These are phyloP conservation scores for Gymnobelideus leadbeateri DNA, from an alignment of 2,113 vertebrate species.

Conservation along the genomic window DNA sequence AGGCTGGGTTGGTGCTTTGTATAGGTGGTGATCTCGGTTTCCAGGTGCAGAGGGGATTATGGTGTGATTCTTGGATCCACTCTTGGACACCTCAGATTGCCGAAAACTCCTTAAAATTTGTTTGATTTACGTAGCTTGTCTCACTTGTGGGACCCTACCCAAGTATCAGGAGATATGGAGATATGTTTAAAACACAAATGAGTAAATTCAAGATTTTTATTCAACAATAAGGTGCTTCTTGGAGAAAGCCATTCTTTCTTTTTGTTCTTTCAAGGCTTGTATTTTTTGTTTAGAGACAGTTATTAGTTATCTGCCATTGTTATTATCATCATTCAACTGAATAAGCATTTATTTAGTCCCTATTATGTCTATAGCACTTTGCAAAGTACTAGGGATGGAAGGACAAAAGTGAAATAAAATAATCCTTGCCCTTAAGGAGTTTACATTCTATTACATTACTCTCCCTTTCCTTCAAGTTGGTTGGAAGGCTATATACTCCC, in stretches of 20 bases:
- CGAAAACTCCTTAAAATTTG: slow-evolving; percentile 33
- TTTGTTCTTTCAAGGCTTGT: neutral
- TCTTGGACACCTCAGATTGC: neutral
- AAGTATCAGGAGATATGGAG: neutral
- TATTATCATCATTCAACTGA: neutral
- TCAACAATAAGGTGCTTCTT: neutral
- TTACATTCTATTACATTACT: neutral
- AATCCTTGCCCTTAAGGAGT: neutral
- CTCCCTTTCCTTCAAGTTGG: neutral
- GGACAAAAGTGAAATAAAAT: neutral
- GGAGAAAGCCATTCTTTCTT: slow-evolving; percentile 20
- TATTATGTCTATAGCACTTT: neutral
- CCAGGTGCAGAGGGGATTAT: neutral
- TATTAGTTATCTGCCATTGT: neutral
- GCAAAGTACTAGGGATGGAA: neutral
- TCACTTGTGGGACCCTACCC: neutral
- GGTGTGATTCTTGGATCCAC: neutral
- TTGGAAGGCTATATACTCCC: neutral
- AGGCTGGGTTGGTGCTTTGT: neutral
- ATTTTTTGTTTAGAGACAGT: neutral
- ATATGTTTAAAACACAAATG: slow-evolving; percentile 23
- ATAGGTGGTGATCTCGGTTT: neutral
- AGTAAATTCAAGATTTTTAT: slow-evolving; percentile 9
- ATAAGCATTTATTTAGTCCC: neutral
- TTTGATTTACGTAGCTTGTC: slow-evolving; percentile 49